Conservation (phyloP, 2,888 invertebrate species). For the Scaptomyza parva region DNA sequence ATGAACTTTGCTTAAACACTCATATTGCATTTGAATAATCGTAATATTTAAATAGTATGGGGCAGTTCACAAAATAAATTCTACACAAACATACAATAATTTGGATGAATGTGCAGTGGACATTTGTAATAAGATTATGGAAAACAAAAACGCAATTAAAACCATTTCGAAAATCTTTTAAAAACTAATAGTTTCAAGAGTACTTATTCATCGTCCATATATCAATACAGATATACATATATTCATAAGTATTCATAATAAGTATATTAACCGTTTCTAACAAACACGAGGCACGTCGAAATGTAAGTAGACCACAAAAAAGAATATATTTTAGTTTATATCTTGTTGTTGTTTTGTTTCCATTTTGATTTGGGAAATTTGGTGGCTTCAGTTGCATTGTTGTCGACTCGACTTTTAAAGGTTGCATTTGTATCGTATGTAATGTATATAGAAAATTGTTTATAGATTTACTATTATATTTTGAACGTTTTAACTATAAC, state of each 20-base stretch:
- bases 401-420: conserved; percentile 72
- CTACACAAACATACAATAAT: conserved; percentile 34
- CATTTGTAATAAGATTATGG: conserved; percentile 26
- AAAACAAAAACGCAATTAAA: conserved; percentile 53
- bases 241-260: conserved; percentile 61
- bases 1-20: conserved; percentile 64
- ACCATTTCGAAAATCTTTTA: conserved; percentile 57
- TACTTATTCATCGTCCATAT: conserved; percentile 53
- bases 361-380: conserved; percentile 69
- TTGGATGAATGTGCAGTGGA: conserved; percentile 24
- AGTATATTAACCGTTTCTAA: conserved; percentile 79
- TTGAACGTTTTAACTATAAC: conserved; percentile 72
- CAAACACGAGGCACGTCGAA: conserved; percentile 81
- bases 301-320: conserved; percentile 75
- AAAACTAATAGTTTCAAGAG: conserved; percentile 68
- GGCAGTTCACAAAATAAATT: conserved; percentile 63
- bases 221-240: conserved; percentile 41
- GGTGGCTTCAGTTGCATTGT: conserved; percentile 76
- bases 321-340: conserved; percentile 49
- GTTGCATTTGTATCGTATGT: conserved; percentile 56
- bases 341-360: conserved; percentile 67
- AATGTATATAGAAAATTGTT: conserved; percentile 49
- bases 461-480: conserved; percentile 40
- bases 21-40: conserved; percentile 60
- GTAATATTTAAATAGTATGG: conserved; percentile 49